A percentile compares a stretch with the other conserved stretches of the same genome.
Evolutionary conservation across 2,888 invertebrate species (phyloP).

Genomic region (Lomographa bimaculata): DNA sequence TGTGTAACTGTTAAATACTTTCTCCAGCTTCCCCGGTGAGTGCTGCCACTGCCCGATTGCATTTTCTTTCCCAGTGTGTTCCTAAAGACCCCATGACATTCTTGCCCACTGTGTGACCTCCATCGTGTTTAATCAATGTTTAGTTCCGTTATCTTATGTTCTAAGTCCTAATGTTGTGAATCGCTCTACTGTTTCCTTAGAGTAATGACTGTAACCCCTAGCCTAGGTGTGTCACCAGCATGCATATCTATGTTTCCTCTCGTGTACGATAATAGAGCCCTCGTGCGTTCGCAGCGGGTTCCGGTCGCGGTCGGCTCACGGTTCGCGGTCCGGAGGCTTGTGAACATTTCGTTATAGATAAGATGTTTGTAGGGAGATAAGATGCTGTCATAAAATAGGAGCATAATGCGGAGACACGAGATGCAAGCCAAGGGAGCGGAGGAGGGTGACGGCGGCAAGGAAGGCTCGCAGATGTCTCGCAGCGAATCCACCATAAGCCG

Average conservation of each 20-base stretch:
- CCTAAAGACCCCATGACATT: slow-evolving; percentile 20
- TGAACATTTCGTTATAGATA: slow-evolving; percentile 70
- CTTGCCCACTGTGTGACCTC: slow-evolving; percentile 45
- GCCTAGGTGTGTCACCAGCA: slow-evolving; percentile 74
- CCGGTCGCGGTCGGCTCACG: slow-evolving; percentile 46
- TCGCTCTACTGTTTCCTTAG: slow-evolving; percentile 54
- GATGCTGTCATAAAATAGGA: slow-evolving; percentile 74
- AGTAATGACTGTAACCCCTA: slow-evolving; percentile 33
- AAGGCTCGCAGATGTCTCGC: slow-evolving; percentile 86
- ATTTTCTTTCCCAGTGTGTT: slow-evolving; percentile 17
- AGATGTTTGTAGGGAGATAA: slow-evolving; percentile 74
- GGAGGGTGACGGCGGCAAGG: slow-evolving; percentile 62
- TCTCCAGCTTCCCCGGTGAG: slow-evolving; percentile 61
- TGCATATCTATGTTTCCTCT: slow-evolving; percentile 70
- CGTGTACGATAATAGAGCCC: slow-evolving; percentile 56
- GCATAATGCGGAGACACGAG: slow-evolving; percentile 71
- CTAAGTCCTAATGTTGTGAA: slow-evolving; percentile 42
- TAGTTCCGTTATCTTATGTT: slow-evolving; percentile 66
- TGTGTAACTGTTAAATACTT: slow-evolving; percentile 45
- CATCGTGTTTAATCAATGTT: slow-evolving; percentile 40
- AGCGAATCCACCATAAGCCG: slow-evolving; percentile 88
- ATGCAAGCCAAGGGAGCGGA: slow-evolving; percentile 69
- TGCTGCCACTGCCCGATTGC: slow-evolving; percentile 34
- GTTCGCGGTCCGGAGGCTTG: slow-evolving; percentile 57
- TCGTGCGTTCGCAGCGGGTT: slow-evolving; percentile 55